Evolutionary conservation across 2,888 invertebrate genomes (phyloP), one percentile per base, ranked within the genome.

Genomic region (Dendrolimus houi): DNA sequence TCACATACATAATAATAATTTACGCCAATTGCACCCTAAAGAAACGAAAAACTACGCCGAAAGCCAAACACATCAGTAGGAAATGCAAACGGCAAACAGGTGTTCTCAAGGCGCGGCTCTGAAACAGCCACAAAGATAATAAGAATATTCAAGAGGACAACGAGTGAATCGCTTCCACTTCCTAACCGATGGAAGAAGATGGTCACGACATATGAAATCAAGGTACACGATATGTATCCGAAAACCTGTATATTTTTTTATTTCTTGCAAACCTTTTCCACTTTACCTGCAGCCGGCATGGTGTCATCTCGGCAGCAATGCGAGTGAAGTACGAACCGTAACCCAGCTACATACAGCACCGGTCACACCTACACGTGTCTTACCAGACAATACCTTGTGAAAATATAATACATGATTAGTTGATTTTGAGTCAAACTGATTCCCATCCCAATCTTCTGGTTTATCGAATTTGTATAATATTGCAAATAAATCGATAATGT

Each of bases 351-450:
- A 83, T 79, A 83, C 87, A 77, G 85, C 87, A 76, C 77, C 85
- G 79, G 78, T 81, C 89, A 87, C 89, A 89, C 89, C 89, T 90
- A 89, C 87, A 77, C 75, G 72, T 86, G 87, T 89, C 87, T 87
- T 89, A 89, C 85, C 87, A 89, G 89, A 87, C 88, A 89, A 88
- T 85, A 90, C 90, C 90, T 90, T 89, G 85, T 89, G 87, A 88
- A 89, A 89, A 87, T 87, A 89, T 88, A 90, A 89, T 79, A 89
- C 77, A 83, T 12, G 68, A 90, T 90, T 90, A 90, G 90, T 89
- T 84, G 87, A 87, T 89, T 88, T 85, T 87, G 82, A 83, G 84
- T 86, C 82, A 84, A 78, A 79, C 81, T 82, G 29, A 29, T 79
- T 76, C 77, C 75, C 80, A 78, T 29, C 85, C 85, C 79, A 80